Evolutionary conservation across 2,797 vertebrate genomes (phyloP).

Genomic region (Euphonia xanthogaster): DNA sequence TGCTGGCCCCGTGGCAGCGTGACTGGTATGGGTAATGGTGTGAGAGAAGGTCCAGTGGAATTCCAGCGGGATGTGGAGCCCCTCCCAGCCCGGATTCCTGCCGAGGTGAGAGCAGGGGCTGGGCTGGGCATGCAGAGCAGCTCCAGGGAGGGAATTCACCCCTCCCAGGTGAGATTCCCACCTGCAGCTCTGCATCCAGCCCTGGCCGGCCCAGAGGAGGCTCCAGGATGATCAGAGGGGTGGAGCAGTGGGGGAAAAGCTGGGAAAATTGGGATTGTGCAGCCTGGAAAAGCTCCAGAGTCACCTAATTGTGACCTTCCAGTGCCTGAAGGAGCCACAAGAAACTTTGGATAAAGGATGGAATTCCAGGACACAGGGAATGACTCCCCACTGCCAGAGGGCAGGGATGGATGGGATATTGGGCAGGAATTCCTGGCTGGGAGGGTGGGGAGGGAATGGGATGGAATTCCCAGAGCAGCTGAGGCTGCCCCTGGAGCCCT

Average conservation of each 20-base stretch:
- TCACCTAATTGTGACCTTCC: accelerated
- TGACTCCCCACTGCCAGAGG: background rate
- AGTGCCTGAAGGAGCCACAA: background rate
- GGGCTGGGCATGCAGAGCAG: background rate
- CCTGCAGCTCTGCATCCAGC: background rate
- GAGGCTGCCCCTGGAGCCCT: background rate
- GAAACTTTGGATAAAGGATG: accelerated
- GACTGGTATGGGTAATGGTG: conserved; percentile 90
- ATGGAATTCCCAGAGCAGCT: background rate
- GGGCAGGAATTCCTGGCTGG: background rate
- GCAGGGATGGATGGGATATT: background rate
- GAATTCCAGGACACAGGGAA: background rate
- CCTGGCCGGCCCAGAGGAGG: background rate
- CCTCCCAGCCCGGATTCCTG: conserved; percentile 59
- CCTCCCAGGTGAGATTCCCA: background rate
- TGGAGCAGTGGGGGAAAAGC: background rate
- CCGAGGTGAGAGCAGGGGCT: conserved; percentile 75
- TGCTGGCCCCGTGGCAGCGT: conserved; percentile 54
- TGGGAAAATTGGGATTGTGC: background rate
- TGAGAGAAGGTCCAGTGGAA: conserved; percentile 79
- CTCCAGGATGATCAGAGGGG: background rate
- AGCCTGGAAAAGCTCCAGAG: background rate
- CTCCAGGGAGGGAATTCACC: background rate
- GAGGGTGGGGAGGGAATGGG: background rate
- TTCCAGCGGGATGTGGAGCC: conserved; percentile 82